Percentiles rank a stretch among this genome's conserved stretches.
Conservation (phyloP, 2,888 invertebrate species). For the Ophonus ardosiacus region DNA sequence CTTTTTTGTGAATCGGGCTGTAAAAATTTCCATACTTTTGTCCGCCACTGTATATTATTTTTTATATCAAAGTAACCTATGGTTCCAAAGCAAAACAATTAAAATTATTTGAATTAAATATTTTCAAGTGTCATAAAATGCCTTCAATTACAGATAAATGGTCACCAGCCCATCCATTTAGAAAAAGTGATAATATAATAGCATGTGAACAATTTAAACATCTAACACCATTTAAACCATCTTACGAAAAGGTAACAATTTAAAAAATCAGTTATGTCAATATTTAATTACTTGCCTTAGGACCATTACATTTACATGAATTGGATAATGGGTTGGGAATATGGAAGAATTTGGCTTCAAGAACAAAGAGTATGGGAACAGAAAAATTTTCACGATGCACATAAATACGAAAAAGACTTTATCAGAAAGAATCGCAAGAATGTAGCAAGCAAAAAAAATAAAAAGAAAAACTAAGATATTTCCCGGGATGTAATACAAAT, state of each 20-base stretch:
- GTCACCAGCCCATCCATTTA: slow-evolving; percentile 76
- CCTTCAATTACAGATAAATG: slow-evolving; percentile 75
- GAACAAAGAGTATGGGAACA: slow-evolving; percentile 78
- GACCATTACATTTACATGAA: slow-evolving; percentile 72
- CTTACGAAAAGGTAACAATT: slow-evolving; percentile 77
- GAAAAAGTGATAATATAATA: slow-evolving; percentile 78
- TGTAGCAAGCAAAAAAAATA: background rate
- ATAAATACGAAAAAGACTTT: slow-evolving; percentile 76
- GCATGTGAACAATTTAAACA: slow-evolving; percentile 79
- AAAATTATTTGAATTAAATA: background rate
- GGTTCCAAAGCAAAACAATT: background rate
- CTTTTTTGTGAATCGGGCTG: too few relatives aligned
- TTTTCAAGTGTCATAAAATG: background rate
- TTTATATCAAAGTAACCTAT: too few relatives aligned
- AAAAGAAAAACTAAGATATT: background rate
- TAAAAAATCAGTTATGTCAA: background rate
- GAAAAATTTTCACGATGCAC: slow-evolving; percentile 77
- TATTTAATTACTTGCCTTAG: slow-evolving; percentile 65
- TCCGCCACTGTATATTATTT: too few relatives aligned
- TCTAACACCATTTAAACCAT: slow-evolving; percentile 74
- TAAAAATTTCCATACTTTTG: too few relatives aligned
- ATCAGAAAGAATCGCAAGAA: background rate
- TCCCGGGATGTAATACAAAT: background rate
- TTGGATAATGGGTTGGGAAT: slow-evolving; percentile 78
- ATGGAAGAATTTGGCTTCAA: slow-evolving; percentile 79